These are phyloP conservation scores for Augiades crinisus DNA, from an alignment of 2,888 invertebrate species.

Conservation along the genomic window DNA sequence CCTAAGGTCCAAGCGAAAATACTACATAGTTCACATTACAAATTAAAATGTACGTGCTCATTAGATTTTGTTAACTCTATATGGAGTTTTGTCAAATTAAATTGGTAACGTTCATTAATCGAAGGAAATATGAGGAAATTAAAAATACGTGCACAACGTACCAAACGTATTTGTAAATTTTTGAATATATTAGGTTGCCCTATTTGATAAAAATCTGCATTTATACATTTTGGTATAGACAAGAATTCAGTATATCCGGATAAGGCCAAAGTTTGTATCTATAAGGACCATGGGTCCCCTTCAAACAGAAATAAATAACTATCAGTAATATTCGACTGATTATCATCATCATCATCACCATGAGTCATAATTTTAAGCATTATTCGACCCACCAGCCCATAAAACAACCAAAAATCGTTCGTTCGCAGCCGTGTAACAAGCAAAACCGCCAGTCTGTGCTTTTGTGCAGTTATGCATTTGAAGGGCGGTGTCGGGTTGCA, in stretches of 20 bases:
- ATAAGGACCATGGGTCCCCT: background rate
- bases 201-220: background rate
- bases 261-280: too few species aligned
- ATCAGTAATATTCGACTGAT: too few species aligned
- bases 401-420: background rate
- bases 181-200: slow-evolving; percentile 2
- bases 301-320: too few species aligned
- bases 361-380: too few species aligned
- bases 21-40: background rate
- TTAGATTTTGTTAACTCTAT: slow-evolving; percentile 1
- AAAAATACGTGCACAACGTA: background rate
- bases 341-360: too few species aligned
- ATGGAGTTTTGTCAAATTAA: slow-evolving; percentile 5
- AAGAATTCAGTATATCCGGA: too few species aligned
- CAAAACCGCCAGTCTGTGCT: slow-evolving; percentile 1
- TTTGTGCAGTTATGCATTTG: slow-evolving; percentile 25
- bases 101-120: slow-evolving; percentile 5
- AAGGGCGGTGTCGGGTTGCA: slow-evolving; percentile 31
- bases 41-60: background rate
- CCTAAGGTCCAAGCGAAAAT: background rate
- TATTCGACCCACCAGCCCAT: too few species aligned
- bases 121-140: slow-evolving; percentile 9
- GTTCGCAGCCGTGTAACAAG: slow-evolving; percentile 17
- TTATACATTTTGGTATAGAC: too few species aligned
- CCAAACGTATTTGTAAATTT: background rate